These are phyloP conservation scores for Cryptocephalus moraei DNA, from an alignment of 2,888 invertebrate species.

Conservation along the genomic window DNA sequence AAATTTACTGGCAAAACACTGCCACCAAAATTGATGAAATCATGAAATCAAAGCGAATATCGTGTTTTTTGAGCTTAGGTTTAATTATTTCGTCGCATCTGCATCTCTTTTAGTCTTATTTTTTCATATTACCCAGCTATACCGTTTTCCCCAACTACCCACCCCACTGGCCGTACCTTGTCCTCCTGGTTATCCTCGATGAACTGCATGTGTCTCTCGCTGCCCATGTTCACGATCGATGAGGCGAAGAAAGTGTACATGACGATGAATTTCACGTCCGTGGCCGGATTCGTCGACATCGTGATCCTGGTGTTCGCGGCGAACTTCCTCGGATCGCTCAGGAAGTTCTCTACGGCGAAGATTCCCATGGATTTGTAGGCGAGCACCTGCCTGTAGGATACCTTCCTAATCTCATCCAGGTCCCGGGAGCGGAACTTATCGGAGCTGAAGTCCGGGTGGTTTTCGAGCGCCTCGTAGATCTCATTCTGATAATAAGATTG, in stretches of 20 bases:
- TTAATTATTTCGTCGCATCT: too few relatives aligned
- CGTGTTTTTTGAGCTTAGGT: too few relatives aligned
- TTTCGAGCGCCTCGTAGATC: slow-evolving; percentile 21
- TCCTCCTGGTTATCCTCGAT: slow-evolving; percentile 37
- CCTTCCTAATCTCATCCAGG: slow-evolving; percentile 39
- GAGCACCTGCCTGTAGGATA: slow-evolving; percentile 50
- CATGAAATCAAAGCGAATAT: too few relatives aligned
- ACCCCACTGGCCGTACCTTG: slow-evolving; percentile 18
- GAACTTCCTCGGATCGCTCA: slow-evolving; percentile 37
- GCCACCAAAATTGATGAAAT: too few relatives aligned
- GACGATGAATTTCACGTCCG: slow-evolving; percentile 55
- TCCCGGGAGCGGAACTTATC: slow-evolving; percentile 14
- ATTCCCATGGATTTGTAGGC: slow-evolving; percentile 56
- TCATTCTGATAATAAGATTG: slow-evolving; percentile 23
- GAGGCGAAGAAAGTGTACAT: slow-evolving; percentile 54
- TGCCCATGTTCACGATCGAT: slow-evolving; percentile 54
- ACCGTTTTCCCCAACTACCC: too few relatives aligned
- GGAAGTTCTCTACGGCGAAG: slow-evolving; percentile 44
- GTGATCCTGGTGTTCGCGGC: slow-evolving; percentile 44
- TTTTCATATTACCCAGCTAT: too few relatives aligned
- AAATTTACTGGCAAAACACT: too few relatives aligned
- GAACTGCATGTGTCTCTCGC: slow-evolving; percentile 49
- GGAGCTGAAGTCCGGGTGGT: slow-evolving; percentile 21
- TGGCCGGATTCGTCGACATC: slow-evolving; percentile 50
- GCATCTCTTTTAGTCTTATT: too few relatives aligned